Conservation (phyloP, 2,113 vertebrate genomes). For the Leptodactylus fuscus region DNA sequence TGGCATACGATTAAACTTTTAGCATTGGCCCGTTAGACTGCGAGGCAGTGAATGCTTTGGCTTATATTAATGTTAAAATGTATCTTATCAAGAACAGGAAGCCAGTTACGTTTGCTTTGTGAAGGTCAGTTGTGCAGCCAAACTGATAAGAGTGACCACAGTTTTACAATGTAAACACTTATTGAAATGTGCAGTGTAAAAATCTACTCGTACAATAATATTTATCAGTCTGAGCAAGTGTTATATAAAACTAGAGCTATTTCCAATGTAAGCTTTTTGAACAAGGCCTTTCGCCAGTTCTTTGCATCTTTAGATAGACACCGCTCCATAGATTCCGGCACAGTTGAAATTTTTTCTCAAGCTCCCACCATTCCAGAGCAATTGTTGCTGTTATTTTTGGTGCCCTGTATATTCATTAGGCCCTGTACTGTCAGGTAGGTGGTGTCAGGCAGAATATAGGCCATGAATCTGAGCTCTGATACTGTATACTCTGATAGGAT, state of each 20-base stretch:
- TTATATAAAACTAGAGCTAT: background rate
- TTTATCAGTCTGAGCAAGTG: background rate
- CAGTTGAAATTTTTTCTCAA: too few relatives aligned
- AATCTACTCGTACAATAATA: background rate
- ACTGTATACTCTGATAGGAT: too few relatives aligned
- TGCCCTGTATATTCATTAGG: too few relatives aligned
- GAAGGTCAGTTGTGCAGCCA: conserved; percentile 43
- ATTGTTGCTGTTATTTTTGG: too few relatives aligned
- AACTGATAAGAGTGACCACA: conserved; percentile 18
- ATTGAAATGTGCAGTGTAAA: background rate
- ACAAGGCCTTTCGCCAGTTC: too few relatives aligned
- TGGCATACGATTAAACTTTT: background rate
- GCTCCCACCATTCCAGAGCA: too few relatives aligned
- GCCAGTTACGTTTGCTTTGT: conserved; percentile 21
- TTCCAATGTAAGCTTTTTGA: too few relatives aligned
- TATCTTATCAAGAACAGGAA: conserved; percentile 54
- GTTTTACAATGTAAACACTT: conserved; percentile 9
- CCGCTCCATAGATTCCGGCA: too few relatives aligned
- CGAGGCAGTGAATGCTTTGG: background rate
- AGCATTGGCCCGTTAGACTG: background rate
- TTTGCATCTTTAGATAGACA: too few relatives aligned
- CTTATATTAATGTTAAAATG: conserved; percentile 33
- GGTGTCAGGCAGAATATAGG: too few relatives aligned
- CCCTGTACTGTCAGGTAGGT: too few relatives aligned
- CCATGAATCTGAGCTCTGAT: too few relatives aligned